Conservation (phyloP, 2,113 vertebrate genomes). For the Ailuropoda melanoleuca region DNA sequence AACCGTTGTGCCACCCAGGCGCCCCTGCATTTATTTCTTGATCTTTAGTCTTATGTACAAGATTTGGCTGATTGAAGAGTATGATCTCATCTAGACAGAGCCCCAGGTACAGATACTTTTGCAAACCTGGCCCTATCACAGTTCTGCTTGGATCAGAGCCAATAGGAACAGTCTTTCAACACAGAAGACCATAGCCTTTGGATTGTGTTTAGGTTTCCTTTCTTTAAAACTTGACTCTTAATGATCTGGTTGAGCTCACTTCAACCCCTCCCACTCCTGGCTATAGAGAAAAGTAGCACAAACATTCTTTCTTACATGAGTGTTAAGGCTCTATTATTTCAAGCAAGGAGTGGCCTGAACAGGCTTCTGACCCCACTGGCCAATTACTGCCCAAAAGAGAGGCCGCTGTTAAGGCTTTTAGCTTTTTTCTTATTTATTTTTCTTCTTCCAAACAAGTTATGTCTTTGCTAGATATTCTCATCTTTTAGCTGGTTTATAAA, state of each 20-base stretch:
- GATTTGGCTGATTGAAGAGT: neutral
- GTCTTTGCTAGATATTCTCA: neutral
- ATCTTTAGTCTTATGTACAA: neutral
- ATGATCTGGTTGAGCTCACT: slow-evolving; percentile 49
- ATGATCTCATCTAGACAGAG: neutral
- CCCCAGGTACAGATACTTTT: neutral
- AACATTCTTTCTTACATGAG: slow-evolving; percentile 17
- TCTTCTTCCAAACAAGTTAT: neutral
- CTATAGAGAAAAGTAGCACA: slow-evolving; percentile 14
- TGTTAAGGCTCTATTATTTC: slow-evolving; percentile 36
- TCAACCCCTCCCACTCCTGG: neutral
- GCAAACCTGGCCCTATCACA: neutral
- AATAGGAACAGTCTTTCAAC: neutral
- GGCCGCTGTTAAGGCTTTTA: slow-evolving; percentile 7
- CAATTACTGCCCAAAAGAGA: slow-evolving; percentile 58
- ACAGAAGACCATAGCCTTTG: neutral
- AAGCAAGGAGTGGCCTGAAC: slow-evolving; percentile 12
- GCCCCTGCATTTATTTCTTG: neutral
- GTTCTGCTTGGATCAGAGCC: neutral
- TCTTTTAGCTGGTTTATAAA: slow-evolving; percentile 22
- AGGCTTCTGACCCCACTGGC: slow-evolving; percentile 31
- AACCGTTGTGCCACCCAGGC: too few relatives aligned
- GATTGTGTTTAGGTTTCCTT: slow-evolving; percentile 7
- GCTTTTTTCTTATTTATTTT: neutral
- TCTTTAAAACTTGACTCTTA: slow-evolving; percentile 48